phyloP scores from a whole-genome alignment of 2,113 vertebrate genomes.

The Vombatus ursinus region DNA sequence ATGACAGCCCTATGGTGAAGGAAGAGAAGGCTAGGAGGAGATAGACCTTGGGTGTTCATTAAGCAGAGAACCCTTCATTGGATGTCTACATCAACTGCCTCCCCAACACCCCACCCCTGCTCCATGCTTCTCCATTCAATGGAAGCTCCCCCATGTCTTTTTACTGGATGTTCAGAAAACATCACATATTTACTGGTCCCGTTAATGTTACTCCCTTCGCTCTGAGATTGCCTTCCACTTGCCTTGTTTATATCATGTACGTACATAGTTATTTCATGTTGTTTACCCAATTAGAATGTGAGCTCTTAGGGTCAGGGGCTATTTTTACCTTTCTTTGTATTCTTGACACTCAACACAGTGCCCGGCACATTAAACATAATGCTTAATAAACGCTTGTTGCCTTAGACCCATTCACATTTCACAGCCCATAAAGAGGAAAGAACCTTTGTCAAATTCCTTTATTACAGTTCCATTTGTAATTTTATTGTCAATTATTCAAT shows the following conservation, averaged over 20 bases:
- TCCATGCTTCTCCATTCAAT: not conserved
- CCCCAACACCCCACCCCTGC: not conserved
- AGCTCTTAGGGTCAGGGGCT: not conserved
- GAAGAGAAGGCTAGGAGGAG: not conserved
- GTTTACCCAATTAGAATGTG: no score
- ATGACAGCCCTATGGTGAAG: not conserved
- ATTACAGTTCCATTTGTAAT: not conserved
- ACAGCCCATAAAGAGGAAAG: not conserved
- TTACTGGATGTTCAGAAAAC: not conserved
- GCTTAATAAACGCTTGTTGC: not conserved
- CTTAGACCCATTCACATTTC: not conserved
- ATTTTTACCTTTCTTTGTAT: not conserved
- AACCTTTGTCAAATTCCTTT: not conserved
- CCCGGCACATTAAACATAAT: not conserved
- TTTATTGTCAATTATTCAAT: not conserved
- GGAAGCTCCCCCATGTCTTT: not conserved
- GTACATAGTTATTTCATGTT: no score
- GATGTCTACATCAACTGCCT: not conserved
- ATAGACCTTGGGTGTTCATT: no score
- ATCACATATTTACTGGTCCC: not conserved
- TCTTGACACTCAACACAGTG: not conserved
- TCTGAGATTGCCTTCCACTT: not conserved
- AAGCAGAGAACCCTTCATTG: not conserved
- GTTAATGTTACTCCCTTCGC: not conserved
- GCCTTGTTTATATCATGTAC: not conserved